Base-by-base conservation (phyloP, 2,797 vertebrate species). In the Takifugu ocellatus region DNA sequence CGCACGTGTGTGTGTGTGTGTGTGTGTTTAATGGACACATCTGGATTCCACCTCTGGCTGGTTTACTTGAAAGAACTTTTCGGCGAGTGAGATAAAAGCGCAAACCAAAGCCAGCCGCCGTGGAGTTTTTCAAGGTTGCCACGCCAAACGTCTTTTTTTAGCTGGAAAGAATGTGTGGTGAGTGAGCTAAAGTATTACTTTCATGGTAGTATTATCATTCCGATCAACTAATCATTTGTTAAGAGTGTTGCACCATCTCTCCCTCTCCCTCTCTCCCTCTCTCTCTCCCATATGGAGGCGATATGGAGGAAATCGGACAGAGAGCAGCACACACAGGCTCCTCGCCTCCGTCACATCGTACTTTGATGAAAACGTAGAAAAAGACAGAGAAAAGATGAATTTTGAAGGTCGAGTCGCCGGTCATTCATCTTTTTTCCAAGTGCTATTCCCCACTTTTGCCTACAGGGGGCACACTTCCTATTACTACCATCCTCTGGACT, bases 241-340 rank as follows among this genome's bases (percentile, higher is more conserved):
- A 65, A 54, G 51, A 11, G 24, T 48, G 17, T 46, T 24, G 89
- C 89, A 88, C 86, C 64, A 78, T 21, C 21, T 21, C 21, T 21
- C 21, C 21, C 17, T 49, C 59, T 66, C 74, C 56, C 74, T 61
- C 68, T 77, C 80, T 85, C 75, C 66, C 87, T 88, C 81, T 88
- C 85, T 90, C n/a, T n/a, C n/a, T n/a, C n/a, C n/a, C n/a, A n/a
- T n/a, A n/a, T n/a, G n/a, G n/a, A n/a, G n/a, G 0, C 51, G 82
- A 86, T 80, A 67, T 68, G 56, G 64, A 70, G 82, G 70, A 83
- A 79, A 77, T 77, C 49, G 8, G 0, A 53, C 66, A 70, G 56
- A 57, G 54, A 63, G 5, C 49, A 52, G 54, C 58, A 63, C 49
- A 68, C 56, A 56, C 51, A 67, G 6, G 51, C 50, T 15, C 15